Base-by-base conservation (phyloP, 2,888 invertebrate species). In the Spodoptera exigua region DNA sequence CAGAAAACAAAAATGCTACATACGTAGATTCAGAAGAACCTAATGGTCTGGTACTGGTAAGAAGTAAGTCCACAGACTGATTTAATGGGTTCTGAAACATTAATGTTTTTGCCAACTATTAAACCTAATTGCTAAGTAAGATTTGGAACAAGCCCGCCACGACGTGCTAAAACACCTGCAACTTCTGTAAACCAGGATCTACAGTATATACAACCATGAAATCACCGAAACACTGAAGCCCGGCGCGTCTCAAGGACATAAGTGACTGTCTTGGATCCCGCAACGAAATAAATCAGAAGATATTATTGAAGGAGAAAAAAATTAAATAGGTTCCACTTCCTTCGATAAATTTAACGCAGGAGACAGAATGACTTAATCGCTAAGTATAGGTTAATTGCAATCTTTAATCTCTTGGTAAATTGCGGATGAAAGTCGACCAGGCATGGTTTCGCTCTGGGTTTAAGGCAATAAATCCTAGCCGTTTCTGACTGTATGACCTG, bases 401-500 rank as follows among this genome's bases (percentile, higher is more conserved):
- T 61, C 58, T 65, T 59, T 44, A 66, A 76, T 73, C 61, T 63
- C 54, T 37, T 48, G 35, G 68, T 65, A 70, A 80, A 70, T 75
- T 65, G 60, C 67, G 49, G 67, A 80, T 75, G 79, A 74, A 77
- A 77, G 74, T 65, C 59, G 71, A 76, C 70, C 63, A 74, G 59
- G 55, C 69, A 63, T 61, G 61, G 67, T 60, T 51, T 54, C 52
- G 60, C 51, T 74, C 34, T 49, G 35, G 18, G 61, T 63, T 68
- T 51, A 61, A 65, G 62, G 73, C 62, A 72, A 77, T 79, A 76
- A 80, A 78, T 76, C 74, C 67, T 49, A 56, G 57, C 55, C 68
- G 56, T 56, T 27, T 61, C 58, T 62, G 74, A 69, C 65, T 76
- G 74, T 73, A 72, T 80, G 80, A 79, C 78, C 82, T 79, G 83